These are phyloP conservation scores for Eptesicus fuscus DNA, from an alignment of 2,113 vertebrate species.

Conservation along the genomic window DNA sequence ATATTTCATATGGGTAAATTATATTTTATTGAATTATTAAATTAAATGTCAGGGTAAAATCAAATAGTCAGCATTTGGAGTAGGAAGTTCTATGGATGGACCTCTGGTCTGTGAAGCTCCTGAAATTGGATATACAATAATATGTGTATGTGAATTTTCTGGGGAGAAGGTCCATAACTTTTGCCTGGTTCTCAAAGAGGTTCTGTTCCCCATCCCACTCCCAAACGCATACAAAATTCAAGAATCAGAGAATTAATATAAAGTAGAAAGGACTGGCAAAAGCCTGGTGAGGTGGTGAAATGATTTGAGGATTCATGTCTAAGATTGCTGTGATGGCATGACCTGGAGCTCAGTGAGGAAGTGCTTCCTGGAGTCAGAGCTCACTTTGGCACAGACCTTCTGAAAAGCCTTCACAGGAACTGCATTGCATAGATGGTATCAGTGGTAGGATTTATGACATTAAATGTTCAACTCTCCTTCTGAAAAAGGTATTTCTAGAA, in stretches of 20 bases:
- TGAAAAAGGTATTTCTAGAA: not conserved
- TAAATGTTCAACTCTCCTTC: not conserved
- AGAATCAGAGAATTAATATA: not conserved
- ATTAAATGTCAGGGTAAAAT: not conserved
- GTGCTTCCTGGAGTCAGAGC: not conserved
- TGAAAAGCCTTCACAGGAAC: not conserved
- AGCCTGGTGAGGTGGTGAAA: not conserved
- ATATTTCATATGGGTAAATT: not conserved
- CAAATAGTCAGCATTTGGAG: not conserved
- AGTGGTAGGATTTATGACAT: not conserved
- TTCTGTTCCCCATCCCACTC: not conserved
- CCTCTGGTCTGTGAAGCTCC: not conserved
- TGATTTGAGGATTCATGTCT: not conserved
- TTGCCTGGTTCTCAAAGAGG: not conserved
- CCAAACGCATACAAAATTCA: not conserved
- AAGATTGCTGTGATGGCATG: not conserved
- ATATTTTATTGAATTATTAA: not conserved
- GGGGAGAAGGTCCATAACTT: not conserved
- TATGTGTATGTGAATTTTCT: not conserved
- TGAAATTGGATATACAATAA: not conserved
- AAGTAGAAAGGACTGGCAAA: not conserved
- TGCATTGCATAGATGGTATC: too few relatives aligned
- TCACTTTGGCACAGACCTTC: not conserved
- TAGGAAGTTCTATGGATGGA: not conserved
- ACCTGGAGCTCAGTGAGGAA: not conserved